Evolutionary conservation across 1,140 invertebrate species (phyloP), one percentile per base, ranked within the genome.

Genomic region (Drosophila ficusphila): DNA sequence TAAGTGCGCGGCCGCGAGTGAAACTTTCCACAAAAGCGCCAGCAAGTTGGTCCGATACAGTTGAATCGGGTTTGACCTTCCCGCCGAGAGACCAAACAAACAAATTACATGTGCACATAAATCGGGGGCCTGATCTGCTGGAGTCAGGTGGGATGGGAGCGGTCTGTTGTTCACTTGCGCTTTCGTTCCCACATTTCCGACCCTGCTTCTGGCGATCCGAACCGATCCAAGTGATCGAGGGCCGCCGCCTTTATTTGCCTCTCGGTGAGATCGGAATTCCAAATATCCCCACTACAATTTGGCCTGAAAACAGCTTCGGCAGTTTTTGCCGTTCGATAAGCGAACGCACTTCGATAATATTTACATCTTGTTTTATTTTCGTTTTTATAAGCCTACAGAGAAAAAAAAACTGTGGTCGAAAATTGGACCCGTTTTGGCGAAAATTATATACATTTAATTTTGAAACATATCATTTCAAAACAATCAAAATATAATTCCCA

Each of bases 181-280:
- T 85, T 81, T 77, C 72, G 33, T 76, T 86, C 72, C 76, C 58
- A 62, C 68, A 74, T 82, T 46, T 21, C 41, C 69, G 39, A 34
- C 19, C 25, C 18, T 27, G 33, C 38, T 47, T 29, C 36, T 34
- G 73, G 57, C 52, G 44, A 27, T 54, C 51, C 18, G 58, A 78
- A 64, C 53, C 58, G n/a, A n/a, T n/a, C n/a, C n/a, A n/a, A 64
- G 52, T 54, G 60, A 70, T 79, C 58, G 74, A 42, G 36, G 54
- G 31, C 19, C 76, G 67, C 65, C 76, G 67, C 67, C 67, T 85
- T 86, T 85, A 72, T 85, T 83, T 70, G 54, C 41, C 36, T 72
- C 65, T 58, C 57, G 46, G 51, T 46, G 57, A 49, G 47, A 14
- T 42, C 65, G 72, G 82, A 88, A 85, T 88, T 49, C 72, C 62